These are phyloP conservation scores for Adineta ricciae DNA, from an alignment of 2,888 invertebrate genomes.

Conservation along the genomic window DNA sequence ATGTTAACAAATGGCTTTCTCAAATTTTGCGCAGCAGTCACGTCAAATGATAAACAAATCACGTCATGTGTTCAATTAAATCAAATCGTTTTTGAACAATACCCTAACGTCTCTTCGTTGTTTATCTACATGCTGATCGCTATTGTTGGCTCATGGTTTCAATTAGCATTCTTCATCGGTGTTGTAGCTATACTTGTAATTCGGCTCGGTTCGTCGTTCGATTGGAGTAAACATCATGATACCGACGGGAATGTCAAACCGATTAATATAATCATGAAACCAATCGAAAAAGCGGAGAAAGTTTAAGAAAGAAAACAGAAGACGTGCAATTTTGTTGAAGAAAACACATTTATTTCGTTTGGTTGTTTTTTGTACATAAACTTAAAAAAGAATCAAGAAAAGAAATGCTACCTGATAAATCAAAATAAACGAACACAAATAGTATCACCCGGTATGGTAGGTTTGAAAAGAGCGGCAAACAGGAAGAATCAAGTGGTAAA, in stretches of 20 bases:
- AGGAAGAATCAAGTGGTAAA: not conserved
- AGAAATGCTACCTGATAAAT: not conserved
- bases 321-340: not conserved
- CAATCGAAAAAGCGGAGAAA: not conserved
- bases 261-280: not conserved
- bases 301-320: not conserved
- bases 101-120: not conserved
- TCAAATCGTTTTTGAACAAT: not conserved
- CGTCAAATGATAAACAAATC: not conserved
- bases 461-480: not conserved
- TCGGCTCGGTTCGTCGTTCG: not conserved
- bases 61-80: not conserved
- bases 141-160: not conserved
- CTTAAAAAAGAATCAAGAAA: not conserved
- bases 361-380: not conserved
- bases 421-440: not conserved
- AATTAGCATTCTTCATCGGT: not conserved
- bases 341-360: conserved; percentile 1
- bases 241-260: not conserved
- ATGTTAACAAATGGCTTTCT: conserved; percentile 16
- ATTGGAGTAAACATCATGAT: not conserved
- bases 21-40: not conserved
- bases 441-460: not conserved
- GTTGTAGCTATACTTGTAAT: not conserved
- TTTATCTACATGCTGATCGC: not conserved